Evolutionary conservation across 1,140 invertebrate species (phyloP).

Genomic region (Proctacanthus coquilletti): DNA sequence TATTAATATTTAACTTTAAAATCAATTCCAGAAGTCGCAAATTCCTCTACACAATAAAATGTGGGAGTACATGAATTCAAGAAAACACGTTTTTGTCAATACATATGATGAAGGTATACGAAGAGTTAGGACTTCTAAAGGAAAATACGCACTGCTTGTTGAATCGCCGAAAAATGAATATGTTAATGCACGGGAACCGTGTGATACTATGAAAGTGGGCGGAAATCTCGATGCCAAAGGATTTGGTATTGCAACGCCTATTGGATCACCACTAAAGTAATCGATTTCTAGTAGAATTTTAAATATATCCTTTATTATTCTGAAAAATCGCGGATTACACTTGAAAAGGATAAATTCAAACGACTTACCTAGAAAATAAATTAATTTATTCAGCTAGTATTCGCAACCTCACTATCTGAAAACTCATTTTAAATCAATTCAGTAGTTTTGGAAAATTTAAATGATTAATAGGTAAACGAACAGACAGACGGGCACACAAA

Average conservation of each 20-base stretch:
- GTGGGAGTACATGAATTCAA: constrained; percentile 89
- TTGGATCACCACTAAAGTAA: constrained; percentile 80
- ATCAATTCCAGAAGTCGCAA: constrained; percentile 57
- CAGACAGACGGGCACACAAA: no score
- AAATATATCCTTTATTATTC: constrained; percentile 1
- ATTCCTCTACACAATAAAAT: constrained; percentile 82
- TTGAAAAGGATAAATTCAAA: no score
- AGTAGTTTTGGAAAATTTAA: no score
- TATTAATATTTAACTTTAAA: not conserved
- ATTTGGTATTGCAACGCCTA: constrained; percentile 83
- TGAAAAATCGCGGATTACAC: no score
- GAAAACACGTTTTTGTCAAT: constrained; percentile 65
- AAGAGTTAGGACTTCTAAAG: constrained; percentile 65
- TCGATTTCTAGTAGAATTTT: constrained; percentile 5
- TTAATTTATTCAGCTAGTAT: no score
- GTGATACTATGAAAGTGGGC: constrained; percentile 92
- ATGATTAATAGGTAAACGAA: no score
- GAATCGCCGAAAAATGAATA: constrained; percentile 94
- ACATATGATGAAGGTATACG: constrained; percentile 74
- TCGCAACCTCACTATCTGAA: no score
- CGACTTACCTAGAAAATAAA: no score
- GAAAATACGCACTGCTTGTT: constrained; percentile 86
- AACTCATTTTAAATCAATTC: no score
- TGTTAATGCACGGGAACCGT: constrained; percentile 79
- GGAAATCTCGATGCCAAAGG: constrained; percentile 84